Percentiles rank a stretch among this genome's conserved stretches.
Conservation (phyloP, 2,113 vertebrate species). For the Scophthalmus maximus region DNA sequence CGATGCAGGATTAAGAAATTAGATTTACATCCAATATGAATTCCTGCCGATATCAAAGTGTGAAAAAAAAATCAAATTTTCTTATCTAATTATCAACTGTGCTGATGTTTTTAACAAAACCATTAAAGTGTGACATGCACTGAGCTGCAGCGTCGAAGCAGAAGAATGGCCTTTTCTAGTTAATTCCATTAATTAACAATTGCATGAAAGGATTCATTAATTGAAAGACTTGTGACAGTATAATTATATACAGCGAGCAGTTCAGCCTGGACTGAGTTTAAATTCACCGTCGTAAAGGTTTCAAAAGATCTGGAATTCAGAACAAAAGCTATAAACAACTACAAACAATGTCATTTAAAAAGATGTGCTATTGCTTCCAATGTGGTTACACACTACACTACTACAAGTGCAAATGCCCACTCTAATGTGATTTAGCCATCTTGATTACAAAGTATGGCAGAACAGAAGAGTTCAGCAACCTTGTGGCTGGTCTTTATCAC, state of each 20-base stretch:
- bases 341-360: not conserved
- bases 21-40: not conserved
- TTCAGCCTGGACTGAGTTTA: not conserved
- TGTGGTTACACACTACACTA: not conserved
- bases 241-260: not conserved
- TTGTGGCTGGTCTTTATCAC: conserved; percentile 61
- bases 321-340: not conserved
- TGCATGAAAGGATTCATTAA: not conserved
- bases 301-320: not conserved
- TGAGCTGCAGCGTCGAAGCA: not conserved
- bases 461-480: conserved; percentile 60
- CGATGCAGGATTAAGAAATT: not conserved
- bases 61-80: not conserved
- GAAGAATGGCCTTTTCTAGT: not conserved
- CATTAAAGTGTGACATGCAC: not conserved
- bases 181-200: conserved; percentile 10
- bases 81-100: not conserved
- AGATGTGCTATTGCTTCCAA: not conserved
- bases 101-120: not conserved
- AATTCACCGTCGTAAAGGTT: not conserved
- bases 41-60: not conserved
- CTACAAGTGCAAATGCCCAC: not conserved
- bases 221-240: not conserved
- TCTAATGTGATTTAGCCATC: conserved; percentile 45
- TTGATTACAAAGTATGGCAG: conserved; percentile 50